A percentile compares a stretch with the other conserved stretches of the same genome.
Conservation (phyloP, 2,888 invertebrate species). For the Hemithea aestivaria region DNA sequence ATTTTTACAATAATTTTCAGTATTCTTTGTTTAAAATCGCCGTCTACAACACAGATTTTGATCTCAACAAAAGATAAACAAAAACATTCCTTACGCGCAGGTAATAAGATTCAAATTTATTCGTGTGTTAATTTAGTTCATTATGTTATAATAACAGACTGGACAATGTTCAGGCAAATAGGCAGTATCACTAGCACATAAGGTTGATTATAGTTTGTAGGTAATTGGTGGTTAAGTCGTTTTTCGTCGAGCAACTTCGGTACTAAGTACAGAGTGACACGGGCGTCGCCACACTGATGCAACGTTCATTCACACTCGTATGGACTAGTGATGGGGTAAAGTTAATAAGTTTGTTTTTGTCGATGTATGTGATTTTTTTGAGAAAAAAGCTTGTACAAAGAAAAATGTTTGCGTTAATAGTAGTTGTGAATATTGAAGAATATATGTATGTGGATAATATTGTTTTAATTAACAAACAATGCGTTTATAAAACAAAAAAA, state of each 20-base stretch:
- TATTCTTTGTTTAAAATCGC: too few species aligned
- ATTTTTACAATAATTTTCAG: too few species aligned
- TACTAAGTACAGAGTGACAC: constrained; percentile 74
- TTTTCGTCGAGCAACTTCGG: constrained; percentile 42
- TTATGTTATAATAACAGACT: neutral
- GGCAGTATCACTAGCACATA: neutral
- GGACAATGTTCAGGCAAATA: neutral
- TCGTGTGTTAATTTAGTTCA: constrained; percentile 1
- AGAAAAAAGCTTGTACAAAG: too few species aligned
- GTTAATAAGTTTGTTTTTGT: constrained; percentile 24
- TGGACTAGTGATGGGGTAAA: constrained; percentile 42
- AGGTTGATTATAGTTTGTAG: constrained; percentile 9
- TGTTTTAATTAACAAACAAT: too few species aligned
- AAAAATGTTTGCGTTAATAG: too few species aligned
- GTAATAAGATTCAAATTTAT: constrained; percentile 20
- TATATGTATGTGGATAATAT: too few species aligned
- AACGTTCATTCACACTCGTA: constrained; percentile 66
- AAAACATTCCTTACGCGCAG: constrained; percentile 11
- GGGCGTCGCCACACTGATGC: constrained; percentile 55
- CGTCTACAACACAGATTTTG: constrained; percentile 8
- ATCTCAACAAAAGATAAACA: constrained; percentile 14
- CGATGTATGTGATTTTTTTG: too few species aligned
- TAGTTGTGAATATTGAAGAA: too few species aligned
- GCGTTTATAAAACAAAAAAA: too few species aligned
- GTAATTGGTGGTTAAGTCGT: constrained; percentile 35